Evolutionary conservation across 2,113 vertebrate species (phyloP).

Genomic region (Marcusenius ussheri): DNA sequence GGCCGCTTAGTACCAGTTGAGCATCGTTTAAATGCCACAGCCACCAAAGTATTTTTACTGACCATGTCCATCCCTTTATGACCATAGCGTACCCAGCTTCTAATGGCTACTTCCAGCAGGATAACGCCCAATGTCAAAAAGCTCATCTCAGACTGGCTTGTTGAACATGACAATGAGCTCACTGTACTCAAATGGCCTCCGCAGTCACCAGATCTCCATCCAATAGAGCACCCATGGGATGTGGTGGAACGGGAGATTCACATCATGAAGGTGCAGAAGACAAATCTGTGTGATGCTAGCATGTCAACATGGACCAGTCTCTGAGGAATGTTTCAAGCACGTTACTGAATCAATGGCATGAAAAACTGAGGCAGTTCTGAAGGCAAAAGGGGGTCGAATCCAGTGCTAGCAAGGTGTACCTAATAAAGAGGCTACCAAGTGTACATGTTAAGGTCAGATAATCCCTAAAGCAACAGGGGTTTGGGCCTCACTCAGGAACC

Average conservation of each 20-base stretch:
- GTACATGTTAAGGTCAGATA: background rate
- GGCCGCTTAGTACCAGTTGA: background rate
- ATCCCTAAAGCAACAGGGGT: background rate
- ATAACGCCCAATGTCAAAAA: background rate
- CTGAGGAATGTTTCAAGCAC: background rate
- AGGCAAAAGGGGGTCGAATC: background rate
- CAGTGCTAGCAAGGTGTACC: background rate
- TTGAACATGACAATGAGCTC: background rate
- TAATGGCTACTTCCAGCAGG: background rate
- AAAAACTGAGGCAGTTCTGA: background rate
- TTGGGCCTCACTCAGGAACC: background rate
- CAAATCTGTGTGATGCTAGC: background rate
- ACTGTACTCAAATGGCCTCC: background rate
- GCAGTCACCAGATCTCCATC: background rate
- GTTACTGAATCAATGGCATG: background rate
- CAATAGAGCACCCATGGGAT: background rate
- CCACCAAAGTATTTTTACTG: too few relatives aligned
- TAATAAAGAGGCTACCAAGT: background rate
- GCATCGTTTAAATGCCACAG: too few relatives aligned
- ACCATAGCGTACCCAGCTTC: background rate
- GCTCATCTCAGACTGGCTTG: background rate
- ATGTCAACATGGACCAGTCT: background rate
- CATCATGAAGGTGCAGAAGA: background rate
- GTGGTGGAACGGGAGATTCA: background rate
- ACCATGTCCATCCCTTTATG: too few relatives aligned